Evolutionary conservation across 2,888 invertebrate genomes (phyloP), one percentile per base, ranked within the genome.

Genomic region (Lasioglossum calceatum): DNA sequence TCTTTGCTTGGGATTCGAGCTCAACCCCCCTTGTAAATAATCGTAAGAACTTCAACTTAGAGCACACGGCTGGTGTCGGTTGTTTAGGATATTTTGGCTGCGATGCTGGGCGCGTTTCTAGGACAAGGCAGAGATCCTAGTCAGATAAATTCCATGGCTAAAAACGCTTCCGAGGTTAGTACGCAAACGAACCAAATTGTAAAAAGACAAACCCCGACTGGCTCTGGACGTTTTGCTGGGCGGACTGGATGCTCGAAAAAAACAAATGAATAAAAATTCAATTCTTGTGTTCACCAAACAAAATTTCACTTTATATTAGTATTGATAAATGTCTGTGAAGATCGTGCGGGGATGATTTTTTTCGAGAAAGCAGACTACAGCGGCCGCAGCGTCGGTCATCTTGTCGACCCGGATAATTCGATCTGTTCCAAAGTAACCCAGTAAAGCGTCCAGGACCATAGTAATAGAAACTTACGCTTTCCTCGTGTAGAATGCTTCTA

Each of bases 141-240:
- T 96, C 98, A 98, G 96, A 98, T 98, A 96, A 97, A 98, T 96
- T 97, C 97, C 96, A 98, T 98, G 98, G 98, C 98, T 96, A 98
- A 98, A 96, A 98, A 98, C 96, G 98, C 98, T 96, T 98, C 98
- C 96, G 98, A 98, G 98, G 98, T 98, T 97, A 97, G 98, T 97
- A 95, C 85, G 76, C 77, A 61, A 81, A 58, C 70, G 61, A 85
- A 74, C 64, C 1, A 84, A 81, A 77, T 79, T 78, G 64, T 75
- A 77, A 54, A 79, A 36, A 64, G 58, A 77, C 44, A 10, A 67
- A 27, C 14, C 58, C 44, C 39, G n/a, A 36, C 50, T 32, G 23
- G 14, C 19, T 42, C 32, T 70, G 39, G 36, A 77, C 76, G 76
- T 54, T 77, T 64, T 42, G 58, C 54, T 58, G 27, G 32, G n/a